Base-by-base conservation (phyloP, 2,797 vertebrate genomes). In the Poecilia gillii region DNA sequence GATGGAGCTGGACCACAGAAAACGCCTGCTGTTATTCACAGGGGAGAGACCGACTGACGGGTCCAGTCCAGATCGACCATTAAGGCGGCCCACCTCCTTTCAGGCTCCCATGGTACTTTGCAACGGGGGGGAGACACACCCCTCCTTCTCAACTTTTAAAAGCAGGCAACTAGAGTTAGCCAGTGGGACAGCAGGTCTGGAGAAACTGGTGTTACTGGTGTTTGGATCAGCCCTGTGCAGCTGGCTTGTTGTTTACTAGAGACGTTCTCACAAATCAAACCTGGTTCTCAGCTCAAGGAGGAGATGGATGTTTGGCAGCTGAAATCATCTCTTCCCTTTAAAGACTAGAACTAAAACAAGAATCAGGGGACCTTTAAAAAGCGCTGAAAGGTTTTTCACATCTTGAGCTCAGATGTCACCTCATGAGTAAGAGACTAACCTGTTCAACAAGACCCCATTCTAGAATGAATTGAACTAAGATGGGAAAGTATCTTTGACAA, bases 41-140 rank as follows among this genome's bases (percentile, higher is more conserved):
- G 97, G 97, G 0, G 96, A 97, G 84, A 94, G 97, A 88, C 97
- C 97, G 3, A 97, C 97, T 0, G 97, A 99, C 0, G 97, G 98
- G n/a, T 96, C 97, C 28, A 98, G 96, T 73, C 97, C 97, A 0
- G 95, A 97, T 90, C 91, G 92, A 57, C 96, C 95, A 0, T 93
- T 94, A 82, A 97, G 95, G 90, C 90, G 96, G 3, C 96, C 97
- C 87, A 97, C 97, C 0, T 98, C 97, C 4, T 99, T 97, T 84
- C 98, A 99, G 89, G 91, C 95, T 0, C 96, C 97, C 39, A 95
- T 99, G 91, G 79, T 96, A 74, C 96, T 95, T 81, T 99, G 98
- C 74, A 91, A 91, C 0, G 87, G 74, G 0, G 87, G 75, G 0
- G 41, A 89, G 0, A 64, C 79, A 57, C 74, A 87, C 87, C 70